Evolutionary conservation across 2,888 invertebrate species (phyloP), one percentile per base, ranked within the genome.

Genomic region (Leucoma salicis): DNA sequence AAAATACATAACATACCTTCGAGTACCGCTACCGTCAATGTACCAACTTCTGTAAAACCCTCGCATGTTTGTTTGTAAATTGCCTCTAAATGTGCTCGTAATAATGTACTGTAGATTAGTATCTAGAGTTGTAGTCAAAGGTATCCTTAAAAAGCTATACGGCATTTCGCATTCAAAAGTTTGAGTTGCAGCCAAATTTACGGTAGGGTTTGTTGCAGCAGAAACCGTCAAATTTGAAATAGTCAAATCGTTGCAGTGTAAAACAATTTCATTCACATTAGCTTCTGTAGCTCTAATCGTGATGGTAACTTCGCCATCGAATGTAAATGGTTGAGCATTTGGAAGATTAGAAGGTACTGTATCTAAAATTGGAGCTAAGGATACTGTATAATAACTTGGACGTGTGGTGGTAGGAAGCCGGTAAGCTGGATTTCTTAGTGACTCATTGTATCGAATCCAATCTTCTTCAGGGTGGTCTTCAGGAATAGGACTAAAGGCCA

Each of bases 11-110:
- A 31, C 16, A 49, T 49, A 81, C 85, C 82, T 82, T 49, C 89
- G 92, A 53, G n/a, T n/a, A 0, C 92, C 87, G 46, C 91, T 91
- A 38, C 82, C 87, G 49, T 92, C 91, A 31, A 78, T 81, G 74
- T 96, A 96, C 54, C 94, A 94, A 78, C 95, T 95, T 54, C 94
- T 91, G 72, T 96, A 96, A 73, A 96, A 96, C 14, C 96, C 96
- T 77, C 93, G 92, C 73, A 96, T 90, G 48, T 91, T 91, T 49
- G 93, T 93, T 75, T 94, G 93, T 21, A 97, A 81, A 37, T 90
- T 85, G 0, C 96, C 96, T 14, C 78, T 82, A 66, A 93, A 97
- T 27, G 87, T 89, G 36, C 95, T 92, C 42, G 78, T 82, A 25
- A 96, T 78, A 28, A 87, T 74, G 70, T 96, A 96, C 39, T 91